A percentile compares a stretch with the other conserved stretches of the same genome.
phyloP scores from a whole-genome alignment of 2,888 invertebrate genomes.

The Drosophila pegasa region DNA sequence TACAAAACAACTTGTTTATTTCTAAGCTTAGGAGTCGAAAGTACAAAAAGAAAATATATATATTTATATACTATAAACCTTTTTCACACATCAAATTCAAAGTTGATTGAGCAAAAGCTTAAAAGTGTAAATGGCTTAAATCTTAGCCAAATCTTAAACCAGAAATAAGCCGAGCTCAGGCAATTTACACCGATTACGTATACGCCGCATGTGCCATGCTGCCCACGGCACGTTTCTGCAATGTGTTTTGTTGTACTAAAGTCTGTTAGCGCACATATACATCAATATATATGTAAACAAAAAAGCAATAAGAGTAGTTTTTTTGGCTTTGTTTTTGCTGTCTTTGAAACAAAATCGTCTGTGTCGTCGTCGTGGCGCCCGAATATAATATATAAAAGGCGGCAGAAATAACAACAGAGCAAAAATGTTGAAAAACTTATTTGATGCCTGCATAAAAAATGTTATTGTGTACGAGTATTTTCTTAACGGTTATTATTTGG shows the following conservation, averaged over 20 bases:
- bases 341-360: conserved; percentile 14
- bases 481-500: conserved; percentile 52
- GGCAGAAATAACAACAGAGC: conserved; percentile 1
- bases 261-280: conserved; percentile 37
- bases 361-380: conserved; percentile 35
- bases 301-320: conserved; percentile 1
- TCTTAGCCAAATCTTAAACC: not conserved
- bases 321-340: conserved; percentile 15
- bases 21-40: not conserved
- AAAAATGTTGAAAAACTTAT: conserved; percentile 39
- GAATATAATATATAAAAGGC: conserved; percentile 14
- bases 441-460: conserved; percentile 44
- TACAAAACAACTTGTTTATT: not conserved
- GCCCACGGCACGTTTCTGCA: conserved; percentile 44
- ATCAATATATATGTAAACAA: not conserved
- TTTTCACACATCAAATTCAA: conserved; percentile 5
- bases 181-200: conserved; percentile 45
- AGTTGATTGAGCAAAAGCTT: conserved; percentile 4
- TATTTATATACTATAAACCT: not conserved
- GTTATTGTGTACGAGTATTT: conserved; percentile 52
- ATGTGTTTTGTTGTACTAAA: conserved; percentile 41
- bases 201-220: conserved; percentile 51
- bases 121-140: conserved; percentile 2
- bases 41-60: no score
- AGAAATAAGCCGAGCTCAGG: conserved; percentile 19